These are phyloP conservation scores for Glaucomys volans DNA, from an alignment of 2,113 vertebrate species.

Conservation along the genomic window DNA sequence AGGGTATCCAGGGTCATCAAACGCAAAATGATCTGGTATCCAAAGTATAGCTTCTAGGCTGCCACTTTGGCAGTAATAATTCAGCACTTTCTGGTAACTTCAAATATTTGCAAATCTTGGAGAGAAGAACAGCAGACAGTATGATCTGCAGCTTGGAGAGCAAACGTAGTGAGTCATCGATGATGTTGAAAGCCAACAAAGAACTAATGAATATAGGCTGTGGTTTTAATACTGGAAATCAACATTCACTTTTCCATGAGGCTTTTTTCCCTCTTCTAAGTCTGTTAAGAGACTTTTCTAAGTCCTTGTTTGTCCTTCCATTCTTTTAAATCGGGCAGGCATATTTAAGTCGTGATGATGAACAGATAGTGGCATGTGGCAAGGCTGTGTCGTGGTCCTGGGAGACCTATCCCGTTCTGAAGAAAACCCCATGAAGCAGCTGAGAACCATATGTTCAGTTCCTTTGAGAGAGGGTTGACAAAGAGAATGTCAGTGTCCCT, in stretches of 20 bases:
- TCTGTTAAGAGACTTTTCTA: not conserved
- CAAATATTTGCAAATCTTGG: slow-evolving; percentile 39
- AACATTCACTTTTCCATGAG: not conserved
- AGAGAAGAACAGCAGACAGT: not conserved
- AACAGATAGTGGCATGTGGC: not conserved
- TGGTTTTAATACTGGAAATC: slow-evolving; percentile 15
- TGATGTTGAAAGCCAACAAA: slow-evolving; percentile 41
- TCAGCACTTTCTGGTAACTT: slow-evolving; percentile 7
- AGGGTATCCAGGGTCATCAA: not conserved
- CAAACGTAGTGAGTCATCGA: slow-evolving; percentile 49
- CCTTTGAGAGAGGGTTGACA: not conserved
- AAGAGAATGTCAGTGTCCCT: not conserved
- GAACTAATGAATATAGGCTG: not conserved
- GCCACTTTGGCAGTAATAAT: slow-evolving; percentile 31
- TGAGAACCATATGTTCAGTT: not conserved
- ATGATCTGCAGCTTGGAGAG: slow-evolving; percentile 17
- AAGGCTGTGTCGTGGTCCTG: not conserved
- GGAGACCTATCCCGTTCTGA: not conserved
- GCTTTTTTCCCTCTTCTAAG: not conserved
- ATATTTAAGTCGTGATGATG: not conserved
- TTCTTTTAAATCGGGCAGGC: slow-evolving; percentile 36
- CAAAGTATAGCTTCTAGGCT: not conserved
- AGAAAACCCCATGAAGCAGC: not conserved
- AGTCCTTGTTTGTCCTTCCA: not conserved
- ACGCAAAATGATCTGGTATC: not conserved